A percentile compares a stretch with the other conserved stretches of the same genome.
Evolutionary conservation across 2,888 invertebrate genomes (phyloP).

Genomic region (Penaeus monodon): DNA sequence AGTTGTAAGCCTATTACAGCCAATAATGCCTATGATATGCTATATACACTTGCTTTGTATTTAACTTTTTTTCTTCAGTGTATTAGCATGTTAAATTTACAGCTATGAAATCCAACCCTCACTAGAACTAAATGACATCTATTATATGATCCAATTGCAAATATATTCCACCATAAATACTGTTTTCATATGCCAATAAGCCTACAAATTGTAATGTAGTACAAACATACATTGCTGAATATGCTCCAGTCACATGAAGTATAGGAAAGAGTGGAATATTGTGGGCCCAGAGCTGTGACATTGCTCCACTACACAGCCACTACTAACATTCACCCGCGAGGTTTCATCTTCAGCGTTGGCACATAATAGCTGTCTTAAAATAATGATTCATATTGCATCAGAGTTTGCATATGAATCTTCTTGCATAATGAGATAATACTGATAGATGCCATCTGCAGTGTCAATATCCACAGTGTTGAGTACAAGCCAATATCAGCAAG

Average conservation of each 20-base stretch:
- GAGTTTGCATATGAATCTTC: conserved; percentile 51
- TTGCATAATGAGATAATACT: conserved; percentile 62
- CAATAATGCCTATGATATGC: too few species aligned
- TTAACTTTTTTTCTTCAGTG: too few species aligned
- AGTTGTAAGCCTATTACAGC: too few species aligned
- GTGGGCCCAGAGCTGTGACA: conserved; percentile 23
- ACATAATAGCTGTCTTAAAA: conserved; percentile 43
- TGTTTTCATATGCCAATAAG: too few species aligned
- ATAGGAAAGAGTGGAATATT: conserved; percentile 9
- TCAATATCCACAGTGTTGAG: conserved; percentile 18
- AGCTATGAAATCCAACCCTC: too few species aligned
- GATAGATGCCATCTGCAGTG: conserved; percentile 38
- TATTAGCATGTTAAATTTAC: too few species aligned
- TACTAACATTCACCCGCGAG: conserved; percentile 48
- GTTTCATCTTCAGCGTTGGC: conserved; percentile 47
- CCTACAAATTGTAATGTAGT: too few species aligned
- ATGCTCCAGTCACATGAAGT: not conserved
- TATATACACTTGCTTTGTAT: too few species aligned
- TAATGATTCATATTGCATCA: conserved; percentile 46
- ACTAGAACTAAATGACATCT: too few species aligned
- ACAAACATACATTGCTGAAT: too few species aligned
- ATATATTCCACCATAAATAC: too few species aligned
- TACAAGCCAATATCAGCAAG: conserved; percentile 31
- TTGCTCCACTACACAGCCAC: conserved; percentile 4
- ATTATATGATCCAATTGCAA: too few species aligned